Evolutionary conservation across 92 coral and sea anemone species (phyloP), one percentile per base, ranked within the genome.

Genomic region (Meandrina meandrites): DNA sequence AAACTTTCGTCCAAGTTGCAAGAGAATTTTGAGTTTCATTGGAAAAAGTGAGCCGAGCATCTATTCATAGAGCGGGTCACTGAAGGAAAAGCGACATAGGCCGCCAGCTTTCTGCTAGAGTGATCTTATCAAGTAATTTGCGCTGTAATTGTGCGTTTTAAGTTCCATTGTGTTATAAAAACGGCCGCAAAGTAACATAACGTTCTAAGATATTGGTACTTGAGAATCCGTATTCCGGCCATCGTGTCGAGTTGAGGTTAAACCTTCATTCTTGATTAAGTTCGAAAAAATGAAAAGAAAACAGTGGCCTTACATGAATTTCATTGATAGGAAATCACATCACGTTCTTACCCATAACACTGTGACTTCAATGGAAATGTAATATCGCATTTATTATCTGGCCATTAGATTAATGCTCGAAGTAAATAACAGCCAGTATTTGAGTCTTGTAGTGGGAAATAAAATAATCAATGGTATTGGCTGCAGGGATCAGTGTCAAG

Each of bases 401-500:
- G 18, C 12, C 32, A 24, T 66, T 66, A 64, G 69, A 64, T 11
- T 8, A 8, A 27, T n/a, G 34, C 70, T 11, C 9, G 22, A 64
- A 64, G 70, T 64, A 64, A 64, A 64, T 64, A 64, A 64, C 70
- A 27, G 34, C 31, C 34, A 5, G 31, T 64, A 64, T 64, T 27
- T 3, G n/a, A 24, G 60, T 9, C 31, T 66, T 66, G 71, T 12
- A 1, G 12, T 28, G 32, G 32, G 27, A 73, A 73, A 35, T 21
- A 35, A 40, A 45, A 42, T 81, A 64, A 40, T 67, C 60, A 66
- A 62, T 81, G 76, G 47, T 82, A 47, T 47, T 24, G 51, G 78
- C 78, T 70, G 62, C 68, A 69, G 35, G 66, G 30, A 82, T 22
- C 78, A 40, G 27, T 73, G 78, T 32, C 54, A 82, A 82, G 66